Base-by-base conservation (phyloP, 1,140 invertebrate species). In the Bombus fervidus region DNA sequence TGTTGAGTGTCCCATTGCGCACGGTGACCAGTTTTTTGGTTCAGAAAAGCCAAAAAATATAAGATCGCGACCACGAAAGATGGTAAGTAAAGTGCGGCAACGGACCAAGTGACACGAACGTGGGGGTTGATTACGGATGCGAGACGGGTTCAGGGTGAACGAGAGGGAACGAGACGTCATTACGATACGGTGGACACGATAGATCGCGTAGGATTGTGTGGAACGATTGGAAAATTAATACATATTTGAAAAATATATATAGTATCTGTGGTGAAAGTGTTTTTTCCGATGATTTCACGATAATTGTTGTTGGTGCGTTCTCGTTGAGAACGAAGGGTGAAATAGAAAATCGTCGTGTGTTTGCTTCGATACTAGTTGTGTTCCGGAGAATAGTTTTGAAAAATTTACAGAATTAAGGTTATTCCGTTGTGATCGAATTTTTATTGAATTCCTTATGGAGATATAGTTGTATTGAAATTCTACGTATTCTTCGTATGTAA, bases 71-170 rank as follows among this genome's bases (percentile, higher is more conserved):
- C 86, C 71, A 94, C 83, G 53, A 34, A 37, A 25, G 10, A 85
- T 94, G 94, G 94, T 94, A 94, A 95, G 93, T 95, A 93, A 43
- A 86, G 87, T 89, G 88, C 68, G 34, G 69, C 69, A 77, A 59
- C 31, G 53, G 18, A 31, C 5, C 62, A 86, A 89, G 87, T 89
- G 88, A 73, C 41, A 53, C 68, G 18, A 74, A 37, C 37, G 43
- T 84, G 57, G 31, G 66, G 25, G 41, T 2, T 13, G 8, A 28
- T 2, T 4, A 39, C 25, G 3, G 41, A 12, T 6, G 18, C 3
- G 31, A 34, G 9, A 18, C 22, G 57, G 31, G 15, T 43, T 53
- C 22, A 64, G 69, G 74, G 25, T 39, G 12, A 22, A 53, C 12
- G 25, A 10, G 69, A 74, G 34, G n/a, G 12, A 53, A 53, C 2